Base-by-base conservation (phyloP, 35 echinoderm and acorn worm genomes). In the Hemicentrotus pulcherrimus region DNA sequence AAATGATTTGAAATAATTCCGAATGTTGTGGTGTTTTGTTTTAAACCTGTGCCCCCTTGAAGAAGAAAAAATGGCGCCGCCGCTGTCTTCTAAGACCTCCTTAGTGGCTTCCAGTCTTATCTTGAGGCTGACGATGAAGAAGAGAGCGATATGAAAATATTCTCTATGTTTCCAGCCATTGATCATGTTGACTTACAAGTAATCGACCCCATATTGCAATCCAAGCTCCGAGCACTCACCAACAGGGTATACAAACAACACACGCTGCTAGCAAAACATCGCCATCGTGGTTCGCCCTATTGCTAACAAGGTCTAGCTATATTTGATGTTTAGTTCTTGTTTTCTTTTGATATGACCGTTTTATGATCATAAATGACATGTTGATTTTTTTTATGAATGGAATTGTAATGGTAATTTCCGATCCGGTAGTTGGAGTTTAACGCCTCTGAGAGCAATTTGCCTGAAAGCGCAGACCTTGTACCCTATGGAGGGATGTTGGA, bases 381-480 rank as follows among this genome's bases (percentile, higher is more conserved):
- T 78, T 78, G 22, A n/a, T 78, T 59, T 16, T 78, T 78, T 78
- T 78, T 78, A 78, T 78, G 65, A 78, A 78, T 78, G 65, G 65
- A 78, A n/a, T 78, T 22, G 65, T 28, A 78, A 28, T 78, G 65
- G 65, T n/a, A n/a, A 78, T 78, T 78, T 78, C 65, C 65, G 65
- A 78, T 78, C 19, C 24, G 65, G 24, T 78, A 28, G 19, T 28
- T 3, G 65, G 28, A n/a, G 65, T 78, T 78, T 18, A 78, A 22
- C 28, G 65, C 22, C 22, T n/a, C 24, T 22, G 65, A n/a, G 65
- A n/a, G 65, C 24, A n/a, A 28, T 41, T 55, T 10, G 48, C 48
- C 48, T 50, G 12, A 50, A 0, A 78, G 0, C 65, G 16, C 52
- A 59, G 65, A 78, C 65, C 28, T 78, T 55, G 50, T n/a, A 78